Conservation (phyloP, 2,888 invertebrate species). For the Aphelenchoides bicaudatus region DNA sequence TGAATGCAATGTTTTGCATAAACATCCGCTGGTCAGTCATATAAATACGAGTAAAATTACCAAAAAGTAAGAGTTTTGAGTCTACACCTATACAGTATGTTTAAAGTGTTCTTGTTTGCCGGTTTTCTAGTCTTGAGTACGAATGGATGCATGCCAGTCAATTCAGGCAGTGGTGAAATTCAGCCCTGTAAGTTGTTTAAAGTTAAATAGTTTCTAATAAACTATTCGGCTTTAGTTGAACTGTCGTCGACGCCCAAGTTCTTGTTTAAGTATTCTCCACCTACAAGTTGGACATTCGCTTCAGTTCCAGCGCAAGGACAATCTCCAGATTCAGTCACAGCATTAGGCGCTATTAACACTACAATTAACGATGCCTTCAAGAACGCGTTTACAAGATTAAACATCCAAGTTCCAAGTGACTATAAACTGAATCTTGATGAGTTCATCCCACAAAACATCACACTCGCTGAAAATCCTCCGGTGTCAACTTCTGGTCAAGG, state of each 20-base stretch:
- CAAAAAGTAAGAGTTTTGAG: no score
- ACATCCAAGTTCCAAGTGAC: not conserved
- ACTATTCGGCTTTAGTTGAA: conserved; percentile 13
- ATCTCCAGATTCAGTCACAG: not conserved
- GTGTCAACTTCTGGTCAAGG: not conserved
- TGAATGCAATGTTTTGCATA: no score
- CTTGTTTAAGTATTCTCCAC: conserved; percentile 12
- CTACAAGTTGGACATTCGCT: conserved; percentile 18
- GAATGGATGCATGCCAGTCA: not conserved
- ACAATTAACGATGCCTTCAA: not conserved
- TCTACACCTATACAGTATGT: no score
- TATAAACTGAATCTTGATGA: not conserved
- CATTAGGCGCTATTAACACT: not conserved
- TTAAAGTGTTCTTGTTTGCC: not conserved
- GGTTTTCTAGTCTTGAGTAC: not conserved
- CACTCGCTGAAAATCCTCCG: not conserved
- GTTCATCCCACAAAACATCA: not conserved
- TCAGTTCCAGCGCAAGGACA: not conserved
- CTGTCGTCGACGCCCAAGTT: conserved; percentile 9
- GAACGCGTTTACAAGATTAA: not conserved
- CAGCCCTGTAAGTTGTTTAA: conserved; percentile 8
- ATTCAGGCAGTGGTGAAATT: not conserved
- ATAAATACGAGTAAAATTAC: no score
- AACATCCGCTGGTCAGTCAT: no score
- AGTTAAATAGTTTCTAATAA: not conserved